A percentile compares a stretch with the other conserved stretches of the same genome.
These are phyloP conservation scores for Alviniconcha marisindica DNA, from an alignment of 1,140 invertebrate species.

Conservation along the genomic window DNA sequence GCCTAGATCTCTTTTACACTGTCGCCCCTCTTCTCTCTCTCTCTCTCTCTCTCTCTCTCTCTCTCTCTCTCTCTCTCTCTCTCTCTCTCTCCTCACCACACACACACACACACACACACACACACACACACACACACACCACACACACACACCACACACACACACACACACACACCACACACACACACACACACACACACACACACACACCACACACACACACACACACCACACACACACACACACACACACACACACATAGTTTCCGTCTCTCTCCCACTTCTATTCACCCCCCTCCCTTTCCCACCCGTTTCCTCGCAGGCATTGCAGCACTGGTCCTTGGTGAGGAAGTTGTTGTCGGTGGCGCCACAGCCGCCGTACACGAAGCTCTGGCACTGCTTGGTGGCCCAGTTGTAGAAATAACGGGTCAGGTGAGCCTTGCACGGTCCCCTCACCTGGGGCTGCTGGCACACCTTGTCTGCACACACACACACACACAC, in stretches of 20 bases:
- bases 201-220: no score
- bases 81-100: no score
- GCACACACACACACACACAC: background rate
- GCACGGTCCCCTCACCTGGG: slow-evolving; percentile 60
- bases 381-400: slow-evolving; percentile 77
- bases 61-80: no score
- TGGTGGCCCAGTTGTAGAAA: slow-evolving; percentile 74
- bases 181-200: background rate
- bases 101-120: no score
- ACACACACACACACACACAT: no score
- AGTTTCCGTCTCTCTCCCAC: no score
- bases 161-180: background rate
- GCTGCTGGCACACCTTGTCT: slow-evolving; percentile 48
- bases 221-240: no score
- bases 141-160: background rate
- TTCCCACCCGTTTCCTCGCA: slow-evolving; percentile 28
- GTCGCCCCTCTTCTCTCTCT: no score
- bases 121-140: no score
- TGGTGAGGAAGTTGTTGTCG: slow-evolving; percentile 43
- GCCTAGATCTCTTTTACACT: no score
- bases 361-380: slow-evolving; percentile 58
- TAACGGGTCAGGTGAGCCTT: slow-evolving; percentile 68
- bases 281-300: background rate
- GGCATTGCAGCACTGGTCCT: slow-evolving; percentile 18
- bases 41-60: no score